Evolutionary conservation across 1,140 invertebrate genomes (phyloP).

Genomic region (Ostrea denselamellosa): DNA sequence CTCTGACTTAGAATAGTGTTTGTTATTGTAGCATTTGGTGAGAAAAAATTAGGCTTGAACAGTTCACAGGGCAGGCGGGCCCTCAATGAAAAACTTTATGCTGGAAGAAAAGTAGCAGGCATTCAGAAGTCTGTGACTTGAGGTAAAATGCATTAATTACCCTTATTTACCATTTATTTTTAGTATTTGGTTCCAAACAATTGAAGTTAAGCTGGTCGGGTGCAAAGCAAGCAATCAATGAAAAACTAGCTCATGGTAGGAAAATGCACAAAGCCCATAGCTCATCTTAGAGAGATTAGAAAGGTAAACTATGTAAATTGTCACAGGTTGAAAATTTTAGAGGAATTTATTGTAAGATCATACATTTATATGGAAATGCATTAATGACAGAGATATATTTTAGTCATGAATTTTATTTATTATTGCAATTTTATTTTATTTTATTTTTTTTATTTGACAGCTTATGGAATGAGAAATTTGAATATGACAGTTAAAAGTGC

Average conservation of each 20-base stretch:
- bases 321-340: not conserved
- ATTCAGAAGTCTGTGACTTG: constrained; percentile 33
- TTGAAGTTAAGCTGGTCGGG: constrained; percentile 43
- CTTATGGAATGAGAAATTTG: constrained; percentile 27
- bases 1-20: constrained; percentile 4
- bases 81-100: constrained; percentile 42
- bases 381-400: not conserved
- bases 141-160: not conserved
- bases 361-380: constrained; percentile 21
- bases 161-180: not conserved
- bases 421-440: too few relatives aligned
- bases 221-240: constrained; percentile 43
- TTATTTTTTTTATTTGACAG: constrained; percentile 20
- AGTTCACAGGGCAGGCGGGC: constrained; percentile 33
- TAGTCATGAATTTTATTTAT: not conserved
- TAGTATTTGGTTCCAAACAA: constrained; percentile 45
- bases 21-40: constrained; percentile 36
- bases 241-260: constrained; percentile 38
- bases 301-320: not conserved
- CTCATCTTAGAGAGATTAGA: not conserved
- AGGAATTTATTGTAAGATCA: not conserved
- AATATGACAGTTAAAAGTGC: constrained; percentile 28
- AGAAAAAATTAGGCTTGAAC: constrained; percentile 31
- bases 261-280: constrained; percentile 41
- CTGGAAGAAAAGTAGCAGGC: constrained; percentile 40